A percentile compares a stretch with the other conserved stretches of the same genome.
Conservation (phyloP, 2,113 vertebrate genomes). For the Sarotherodon lohbergeri region DNA sequence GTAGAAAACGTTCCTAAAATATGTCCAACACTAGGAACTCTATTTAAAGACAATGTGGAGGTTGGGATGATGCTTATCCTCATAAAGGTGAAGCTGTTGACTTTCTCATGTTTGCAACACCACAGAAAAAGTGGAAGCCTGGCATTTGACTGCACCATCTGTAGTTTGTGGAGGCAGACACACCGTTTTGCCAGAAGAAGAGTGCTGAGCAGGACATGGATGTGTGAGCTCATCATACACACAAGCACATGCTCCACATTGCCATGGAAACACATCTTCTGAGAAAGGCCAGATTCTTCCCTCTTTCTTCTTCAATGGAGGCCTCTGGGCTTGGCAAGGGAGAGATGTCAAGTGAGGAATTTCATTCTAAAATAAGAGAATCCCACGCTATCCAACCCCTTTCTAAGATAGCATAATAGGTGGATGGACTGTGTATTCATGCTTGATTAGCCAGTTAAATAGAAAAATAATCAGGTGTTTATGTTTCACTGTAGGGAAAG, state of each 20-base stretch:
- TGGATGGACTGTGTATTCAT: background rate
- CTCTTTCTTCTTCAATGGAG: background rate
- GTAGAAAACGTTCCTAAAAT: background rate
- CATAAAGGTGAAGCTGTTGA: background rate
- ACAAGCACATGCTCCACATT: slow-evolving; percentile 34
- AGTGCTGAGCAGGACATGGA: slow-evolving; percentile 13
- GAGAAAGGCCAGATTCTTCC: background rate
- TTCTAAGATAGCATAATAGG: background rate
- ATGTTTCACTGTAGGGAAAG: background rate
- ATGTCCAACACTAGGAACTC: background rate
- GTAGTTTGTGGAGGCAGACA: slow-evolving; percentile 25
- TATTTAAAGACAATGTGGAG: background rate
- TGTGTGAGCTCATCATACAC: slow-evolving; percentile 41
- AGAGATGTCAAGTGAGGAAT: slow-evolving; percentile 23
- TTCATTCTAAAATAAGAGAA: slow-evolving; percentile 24
- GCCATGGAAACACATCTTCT: slow-evolving; percentile 61
- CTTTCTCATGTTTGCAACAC: background rate
- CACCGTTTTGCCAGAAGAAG: background rate
- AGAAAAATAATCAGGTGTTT: background rate
- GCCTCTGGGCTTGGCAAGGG: background rate
- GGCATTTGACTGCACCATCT: slow-evolving; percentile 1
- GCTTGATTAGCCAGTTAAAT: background rate
- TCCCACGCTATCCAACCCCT: background rate
- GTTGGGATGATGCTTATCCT: background rate
- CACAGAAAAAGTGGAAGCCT: background rate